Conservation (phyloP, 2,797 vertebrate species). For the Lacerta agilis region DNA sequence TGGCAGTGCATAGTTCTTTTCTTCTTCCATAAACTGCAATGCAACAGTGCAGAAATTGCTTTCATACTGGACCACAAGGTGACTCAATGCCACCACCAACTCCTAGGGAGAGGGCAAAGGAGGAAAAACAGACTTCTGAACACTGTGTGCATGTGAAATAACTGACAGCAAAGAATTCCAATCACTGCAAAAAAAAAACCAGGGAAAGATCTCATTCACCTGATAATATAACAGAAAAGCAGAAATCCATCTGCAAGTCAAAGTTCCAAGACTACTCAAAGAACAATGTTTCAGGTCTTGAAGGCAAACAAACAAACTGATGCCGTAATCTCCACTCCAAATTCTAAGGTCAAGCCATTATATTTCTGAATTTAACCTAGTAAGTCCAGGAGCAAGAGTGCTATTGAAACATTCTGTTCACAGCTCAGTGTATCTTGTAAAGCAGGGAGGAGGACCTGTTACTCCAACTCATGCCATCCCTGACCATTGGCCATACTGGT, state of each 20-base stretch:
- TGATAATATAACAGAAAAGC: constrained; percentile 4
- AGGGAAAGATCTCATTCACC: accelerated
- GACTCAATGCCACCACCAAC: constrained; percentile 96
- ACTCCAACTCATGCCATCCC: not conserved
- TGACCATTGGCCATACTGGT: not conserved
- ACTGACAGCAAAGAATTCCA: not conserved
- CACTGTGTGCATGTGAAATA: not conserved
- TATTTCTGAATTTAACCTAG: not conserved
- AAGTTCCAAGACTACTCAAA: not conserved
- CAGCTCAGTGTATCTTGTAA: not conserved
- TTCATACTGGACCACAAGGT: constrained; percentile 96
- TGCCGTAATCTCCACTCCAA: not conserved
- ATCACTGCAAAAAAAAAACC: not conserved
- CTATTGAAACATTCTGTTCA: not conserved
- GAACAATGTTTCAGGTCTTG: not conserved
- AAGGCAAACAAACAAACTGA: not conserved
- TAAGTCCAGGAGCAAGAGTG: not conserved
- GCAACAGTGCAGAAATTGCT: constrained; percentile 98
- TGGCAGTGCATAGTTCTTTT: constrained; percentile 92
- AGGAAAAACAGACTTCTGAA: not conserved
- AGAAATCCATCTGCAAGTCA: not conserved
- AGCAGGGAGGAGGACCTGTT: not conserved
- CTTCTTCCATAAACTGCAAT: constrained; percentile 97
- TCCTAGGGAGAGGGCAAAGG: constrained; percentile 79
- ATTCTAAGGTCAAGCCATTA: not conserved